These are phyloP conservation scores for Lycaon pictus DNA, from an alignment of 2,113 vertebrate species.

Conservation along the genomic window DNA sequence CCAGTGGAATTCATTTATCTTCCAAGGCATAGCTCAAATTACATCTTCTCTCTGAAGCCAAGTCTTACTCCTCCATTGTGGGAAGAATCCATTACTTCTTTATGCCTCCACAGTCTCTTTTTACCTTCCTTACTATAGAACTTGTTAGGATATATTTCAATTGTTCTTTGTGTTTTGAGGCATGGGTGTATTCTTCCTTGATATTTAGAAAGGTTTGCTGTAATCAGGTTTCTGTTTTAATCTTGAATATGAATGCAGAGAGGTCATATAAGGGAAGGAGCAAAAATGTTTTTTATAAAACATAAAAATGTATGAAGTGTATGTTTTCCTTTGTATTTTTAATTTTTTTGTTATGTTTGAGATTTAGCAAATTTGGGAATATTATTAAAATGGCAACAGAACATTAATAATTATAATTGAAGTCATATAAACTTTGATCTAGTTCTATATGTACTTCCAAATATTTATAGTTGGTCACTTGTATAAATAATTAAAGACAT, in stretches of 20 bases:
- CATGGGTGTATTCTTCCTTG: constrained; percentile 14
- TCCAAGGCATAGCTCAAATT: constrained; percentile 64
- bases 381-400: not conserved
- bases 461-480: not conserved
- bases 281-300: not conserved
- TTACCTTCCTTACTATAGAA: not conserved
- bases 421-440: not conserved
- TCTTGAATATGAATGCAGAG: constrained; percentile 25
- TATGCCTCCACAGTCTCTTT: not conserved
- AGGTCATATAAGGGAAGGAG: not conserved
- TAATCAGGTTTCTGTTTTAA: constrained; percentile 68
- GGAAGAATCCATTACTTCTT: not conserved
- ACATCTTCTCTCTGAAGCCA: constrained; percentile 25
- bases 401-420: not conserved
- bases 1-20: constrained; percentile 24
- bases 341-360: not conserved
- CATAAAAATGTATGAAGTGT: not conserved
- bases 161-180: constrained; percentile 19
- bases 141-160: constrained; percentile 39
- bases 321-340: not conserved
- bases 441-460: not conserved
- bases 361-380: not conserved
- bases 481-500: not conserved
- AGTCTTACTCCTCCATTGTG: not conserved
- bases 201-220: constrained; percentile 54